phyloP scores from a whole-genome alignment of 2,113 vertebrate species.

The Illadopsis cleaveri region DNA sequence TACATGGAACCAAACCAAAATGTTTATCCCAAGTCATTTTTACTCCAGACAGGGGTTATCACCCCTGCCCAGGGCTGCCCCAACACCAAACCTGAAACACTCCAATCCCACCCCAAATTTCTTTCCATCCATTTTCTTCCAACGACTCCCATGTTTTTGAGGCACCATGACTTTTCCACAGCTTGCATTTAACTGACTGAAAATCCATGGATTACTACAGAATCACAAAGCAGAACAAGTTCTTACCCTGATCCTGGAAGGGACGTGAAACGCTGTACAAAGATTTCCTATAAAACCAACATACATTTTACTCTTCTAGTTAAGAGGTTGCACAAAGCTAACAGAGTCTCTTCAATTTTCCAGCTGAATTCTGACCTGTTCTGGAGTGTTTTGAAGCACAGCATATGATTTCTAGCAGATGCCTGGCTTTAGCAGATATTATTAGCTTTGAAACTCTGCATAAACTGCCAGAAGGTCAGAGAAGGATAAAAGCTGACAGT shows the following conservation, averaged over 20 bases:
- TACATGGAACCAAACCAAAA: not conserved
- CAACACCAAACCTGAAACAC: not conserved
- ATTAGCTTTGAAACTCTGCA: conserved; percentile 31
- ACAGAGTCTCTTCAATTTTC: not conserved
- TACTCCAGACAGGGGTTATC: not conserved
- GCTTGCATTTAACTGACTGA: not conserved
- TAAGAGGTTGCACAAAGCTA: not conserved
- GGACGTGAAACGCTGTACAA: rapidly evolving
- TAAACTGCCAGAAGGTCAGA: conserved; percentile 22
- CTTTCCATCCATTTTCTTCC: not conserved
- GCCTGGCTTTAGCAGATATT: not conserved
- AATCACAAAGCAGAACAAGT: not conserved
- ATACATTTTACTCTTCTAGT: not conserved
- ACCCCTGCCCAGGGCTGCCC: not conserved
- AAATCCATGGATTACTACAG: not conserved
- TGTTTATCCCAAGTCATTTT: not conserved
- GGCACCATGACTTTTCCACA: not conserved
- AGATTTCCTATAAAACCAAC: not conserved
- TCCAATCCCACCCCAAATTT: not conserved
- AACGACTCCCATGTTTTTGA: not conserved
- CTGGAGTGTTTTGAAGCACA: not conserved
- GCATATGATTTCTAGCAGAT: conserved; percentile 1
- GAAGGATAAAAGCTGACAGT: conserved; percentile 22
- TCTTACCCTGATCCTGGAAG: not conserved
- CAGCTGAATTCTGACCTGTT: conserved; percentile 5